Evolutionary conservation across 2,888 invertebrate species (phyloP), one percentile per base, ranked within the genome.

Genomic region (Ormyrus nitidulus): DNA sequence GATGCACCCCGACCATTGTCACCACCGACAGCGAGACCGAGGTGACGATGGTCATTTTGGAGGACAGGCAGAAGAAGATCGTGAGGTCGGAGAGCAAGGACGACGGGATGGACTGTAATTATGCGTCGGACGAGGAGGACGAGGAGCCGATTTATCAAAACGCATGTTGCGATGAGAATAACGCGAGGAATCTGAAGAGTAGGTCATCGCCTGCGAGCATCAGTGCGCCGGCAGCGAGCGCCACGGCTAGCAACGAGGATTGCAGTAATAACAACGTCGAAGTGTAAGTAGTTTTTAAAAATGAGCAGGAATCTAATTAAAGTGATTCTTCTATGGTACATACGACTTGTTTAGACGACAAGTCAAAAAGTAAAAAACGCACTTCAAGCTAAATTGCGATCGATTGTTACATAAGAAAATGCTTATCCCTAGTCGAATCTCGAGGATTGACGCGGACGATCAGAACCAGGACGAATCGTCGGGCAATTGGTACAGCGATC

Each of bases 401-500:
- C 10, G 1, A 6, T 0, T 10, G 70, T 13, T 13, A 11, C 48
- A 34, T 34, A 34, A 34, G 34, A 34, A 34, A 34, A 34, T 34
- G 34, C 34, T 34, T 34, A 34, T 34, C 34, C 34, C 4, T 34
- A 81, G 77, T 82, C 86, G 87, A 65, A 79, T 84, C n/a, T 79
- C 83, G 46, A 87, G 86, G 82, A 77, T 88, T 46, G 86, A 86
- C 13, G 78, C 86, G 9, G 86, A 86, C 6, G 87, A 87, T 13
- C 85, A 86, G 10, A 71, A 54, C 9, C 79, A 84, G 11, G 91
- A 91, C 69, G 93, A 93, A 84, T 91, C 92, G 6, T 93, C 92
- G 85, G 95, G 95, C 85, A 95, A 95, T 89, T 96, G 96, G 96
- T 96, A 96, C 89, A 95, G 95, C 87, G 96, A 95, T 87, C 94